Percentiles rank a stretch among this genome's conserved stretches.
Evolutionary conservation across 1,140 invertebrate species (phyloP).

Genomic region (Drosophila navojoa): DNA sequence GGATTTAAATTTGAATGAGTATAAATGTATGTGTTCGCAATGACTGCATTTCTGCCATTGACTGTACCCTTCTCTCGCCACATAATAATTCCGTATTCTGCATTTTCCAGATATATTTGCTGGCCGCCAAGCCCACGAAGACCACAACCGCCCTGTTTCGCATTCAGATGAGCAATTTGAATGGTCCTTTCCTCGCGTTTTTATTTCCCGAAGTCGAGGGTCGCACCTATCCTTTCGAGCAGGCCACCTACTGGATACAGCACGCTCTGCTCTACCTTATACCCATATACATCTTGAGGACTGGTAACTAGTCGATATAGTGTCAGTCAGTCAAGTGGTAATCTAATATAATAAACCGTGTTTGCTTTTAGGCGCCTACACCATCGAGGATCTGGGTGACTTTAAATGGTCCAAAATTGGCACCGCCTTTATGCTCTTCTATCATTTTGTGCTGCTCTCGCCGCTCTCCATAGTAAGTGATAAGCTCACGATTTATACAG

Average conservation of each 20-base stretch:
- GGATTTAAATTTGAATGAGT: no score
- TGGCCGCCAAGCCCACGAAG: conserved; percentile 93
- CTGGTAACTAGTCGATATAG: conserved; percentile 87
- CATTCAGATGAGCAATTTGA: conserved; percentile 94
- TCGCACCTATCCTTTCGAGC: conserved; percentile 94
- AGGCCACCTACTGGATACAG: conserved; percentile 96
- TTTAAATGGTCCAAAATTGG: conserved; percentile 93
- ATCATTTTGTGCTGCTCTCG: conserved; percentile 95
- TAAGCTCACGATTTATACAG: neutral
- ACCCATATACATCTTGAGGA: conserved; percentile 94
- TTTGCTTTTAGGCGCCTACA: conserved; percentile 91
- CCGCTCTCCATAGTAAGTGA: conserved; percentile 91
- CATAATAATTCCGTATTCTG: neutral
- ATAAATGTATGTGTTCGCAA: no score
- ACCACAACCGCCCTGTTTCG: conserved; percentile 92
- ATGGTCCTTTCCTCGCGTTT: conserved; percentile 95
- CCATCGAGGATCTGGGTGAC: conserved; percentile 91
- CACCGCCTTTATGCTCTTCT: conserved; percentile 92
- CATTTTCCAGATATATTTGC: conserved; percentile 90
- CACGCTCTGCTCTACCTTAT: conserved; percentile 96
- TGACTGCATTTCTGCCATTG: no score
- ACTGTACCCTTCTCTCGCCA: no score
- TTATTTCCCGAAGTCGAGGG: conserved; percentile 96
- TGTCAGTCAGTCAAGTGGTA: no score
- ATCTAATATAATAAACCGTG: neutral